Evolutionary conservation across 2,113 vertebrate species (phyloP), one percentile per base, ranked within the genome.

Genomic region (Phaethon lepturus): DNA sequence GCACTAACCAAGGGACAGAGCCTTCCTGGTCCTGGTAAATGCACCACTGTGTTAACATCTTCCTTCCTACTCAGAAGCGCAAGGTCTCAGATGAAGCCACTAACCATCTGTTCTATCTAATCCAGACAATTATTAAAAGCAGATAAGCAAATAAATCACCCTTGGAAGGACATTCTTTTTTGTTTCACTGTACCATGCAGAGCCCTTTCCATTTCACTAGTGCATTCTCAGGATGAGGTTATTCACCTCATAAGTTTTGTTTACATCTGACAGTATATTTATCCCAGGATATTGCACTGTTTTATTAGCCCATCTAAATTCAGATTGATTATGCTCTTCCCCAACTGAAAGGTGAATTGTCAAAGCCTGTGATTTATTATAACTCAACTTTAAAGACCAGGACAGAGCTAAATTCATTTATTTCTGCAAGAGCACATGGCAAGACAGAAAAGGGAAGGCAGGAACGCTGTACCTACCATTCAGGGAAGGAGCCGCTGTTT

Each of bases 271-370:
- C 53, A 87, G 35, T 78, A 47, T 76, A 90, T 91, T 95, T 96
- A 96, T 58, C 55, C 50, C 50, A 82, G 67, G 59, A 64, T 64
- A 94, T 42, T 73, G 53, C 69, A 88, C 62, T 90, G 64, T 76
- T 93, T 93, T 85, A 93, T 95, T 85, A 91, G 86, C 62, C 66
- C 53, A 94, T 85, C 88, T 94, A 95, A 93, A 96, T 94, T 91
- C 86, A 93, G 80, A 95, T 64, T 85, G 66, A 95, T 93, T 91
- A 91, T 31, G 35, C 73, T 93, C n/a, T 82, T 95, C 69, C 63
- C 73, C 53, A 93, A 59, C 69, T 38, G 66, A 91, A 93, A 95
- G 69, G 80, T 95, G 93, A 95, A 82, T 40, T 94, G 86, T 91
- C 93, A 95, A 93, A 95, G 77, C 58, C 84, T 73, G 45, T 88